Percentiles rank a stretch among this genome's conserved stretches.
These are phyloP conservation scores for Empidonax traillii DNA, from an alignment of 2,113 vertebrate genomes.

Conservation along the genomic window DNA sequence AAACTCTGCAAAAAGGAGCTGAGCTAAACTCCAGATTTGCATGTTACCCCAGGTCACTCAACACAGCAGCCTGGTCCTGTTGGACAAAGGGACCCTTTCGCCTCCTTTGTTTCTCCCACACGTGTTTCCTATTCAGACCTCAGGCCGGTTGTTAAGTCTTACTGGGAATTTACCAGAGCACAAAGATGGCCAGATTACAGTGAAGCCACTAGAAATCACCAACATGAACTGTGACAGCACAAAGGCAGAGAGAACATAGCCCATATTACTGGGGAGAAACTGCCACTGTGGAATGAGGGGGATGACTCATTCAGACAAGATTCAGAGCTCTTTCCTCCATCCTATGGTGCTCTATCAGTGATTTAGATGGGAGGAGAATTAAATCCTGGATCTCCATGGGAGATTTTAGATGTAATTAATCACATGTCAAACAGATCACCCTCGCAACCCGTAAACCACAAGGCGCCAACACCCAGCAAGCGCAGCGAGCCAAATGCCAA, in stretches of 20 bases:
- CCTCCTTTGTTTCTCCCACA: not conserved
- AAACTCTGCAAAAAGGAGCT: not conserved
- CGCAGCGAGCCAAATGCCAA: not conserved
- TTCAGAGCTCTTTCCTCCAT: not conserved
- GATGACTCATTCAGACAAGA: not conserved
- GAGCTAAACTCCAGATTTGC: not conserved
- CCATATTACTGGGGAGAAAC: not conserved
- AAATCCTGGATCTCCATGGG: not conserved
- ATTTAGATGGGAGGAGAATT: not conserved
- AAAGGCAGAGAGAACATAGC: not conserved
- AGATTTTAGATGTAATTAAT: not conserved
- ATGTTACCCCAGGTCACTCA: not conserved
- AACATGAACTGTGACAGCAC: not conserved
- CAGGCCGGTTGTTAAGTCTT: not conserved
- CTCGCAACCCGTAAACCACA: not conserved
- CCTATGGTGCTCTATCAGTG: not conserved
- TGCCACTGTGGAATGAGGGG: not conserved
- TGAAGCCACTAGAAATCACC: not conserved
- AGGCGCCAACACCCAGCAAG: not conserved
- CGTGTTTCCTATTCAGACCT: accelerated
- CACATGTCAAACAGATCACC: not conserved
- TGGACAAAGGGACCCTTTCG: not conserved
- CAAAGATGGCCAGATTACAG: not conserved
- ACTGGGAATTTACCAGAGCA: not conserved
- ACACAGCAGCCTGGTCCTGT: not conserved